These are phyloP conservation scores for Machimus atricapillus DNA, from an alignment of 2,888 invertebrate species.

Conservation along the genomic window DNA sequence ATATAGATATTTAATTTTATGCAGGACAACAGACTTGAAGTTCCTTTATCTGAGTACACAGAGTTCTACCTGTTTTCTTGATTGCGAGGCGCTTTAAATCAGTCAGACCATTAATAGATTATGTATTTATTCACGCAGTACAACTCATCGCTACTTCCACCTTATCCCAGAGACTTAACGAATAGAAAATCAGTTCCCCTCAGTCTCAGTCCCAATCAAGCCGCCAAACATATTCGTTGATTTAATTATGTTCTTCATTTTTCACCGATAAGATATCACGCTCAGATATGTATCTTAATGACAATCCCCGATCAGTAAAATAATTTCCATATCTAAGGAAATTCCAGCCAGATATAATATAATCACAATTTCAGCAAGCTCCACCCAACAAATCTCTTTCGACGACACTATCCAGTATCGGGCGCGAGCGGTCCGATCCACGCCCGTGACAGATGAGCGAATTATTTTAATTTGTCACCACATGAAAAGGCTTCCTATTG, in stretches of 20 bases:
- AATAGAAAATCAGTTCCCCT: not conserved
- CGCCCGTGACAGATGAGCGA: constrained; percentile 29
- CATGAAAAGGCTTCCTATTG: constrained; percentile 33
- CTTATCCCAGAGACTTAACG: not conserved
- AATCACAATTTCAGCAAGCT: constrained; percentile 24
- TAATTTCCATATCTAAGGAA: constrained; percentile 31
- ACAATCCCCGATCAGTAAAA: not conserved
- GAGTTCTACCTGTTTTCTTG: not conserved
- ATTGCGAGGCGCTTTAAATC: not conserved
- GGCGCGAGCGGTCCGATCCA: not conserved
- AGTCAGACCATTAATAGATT: not conserved
- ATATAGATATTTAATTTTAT: too few relatives aligned
- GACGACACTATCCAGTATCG: not conserved
- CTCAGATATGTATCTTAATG: constrained; percentile 33
- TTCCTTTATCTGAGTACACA: not conserved
- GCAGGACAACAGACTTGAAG: too few relatives aligned
- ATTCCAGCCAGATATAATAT: constrained; percentile 7
- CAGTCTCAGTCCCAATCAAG: not conserved
- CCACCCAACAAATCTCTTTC: constrained; percentile 6
- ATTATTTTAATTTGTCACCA: constrained; percentile 36
- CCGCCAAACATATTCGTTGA: not conserved
- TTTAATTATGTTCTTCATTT: constrained; percentile 28
- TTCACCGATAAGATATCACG: constrained; percentile 4
- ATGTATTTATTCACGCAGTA: not conserved
- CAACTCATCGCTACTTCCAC: not conserved